Percentiles rank a stretch among this genome's conserved stretches.
Conservation (phyloP, 1,140 invertebrate genomes). For the Caligus rogercresseyi region DNA sequence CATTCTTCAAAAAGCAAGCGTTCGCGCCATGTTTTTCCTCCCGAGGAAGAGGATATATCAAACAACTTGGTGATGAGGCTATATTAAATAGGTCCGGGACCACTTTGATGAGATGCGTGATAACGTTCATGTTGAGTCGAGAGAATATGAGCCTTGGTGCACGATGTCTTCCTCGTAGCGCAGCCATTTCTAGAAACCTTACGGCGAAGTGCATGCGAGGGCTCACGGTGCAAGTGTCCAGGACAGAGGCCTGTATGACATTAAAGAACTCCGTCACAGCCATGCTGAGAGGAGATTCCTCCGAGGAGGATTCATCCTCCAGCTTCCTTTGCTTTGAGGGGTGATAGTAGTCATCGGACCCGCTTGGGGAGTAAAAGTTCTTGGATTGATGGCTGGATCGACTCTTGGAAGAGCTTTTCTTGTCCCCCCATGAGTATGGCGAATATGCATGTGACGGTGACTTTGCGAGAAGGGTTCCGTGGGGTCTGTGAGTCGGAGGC, state of each 20-base stretch:
- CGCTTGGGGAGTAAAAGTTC: neutral
- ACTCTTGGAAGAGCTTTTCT: neutral
- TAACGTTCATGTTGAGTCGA: neutral
- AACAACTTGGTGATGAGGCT: constrained; percentile 1
- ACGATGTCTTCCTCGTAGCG: neutral
- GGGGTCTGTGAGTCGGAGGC: neutral
- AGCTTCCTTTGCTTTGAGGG: neutral
- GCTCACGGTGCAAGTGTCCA: neutral
- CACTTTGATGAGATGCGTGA: constrained; percentile 4
- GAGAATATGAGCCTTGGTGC: constrained; percentile 1
- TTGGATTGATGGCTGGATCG: neutral
- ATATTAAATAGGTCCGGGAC: constrained; percentile 8
- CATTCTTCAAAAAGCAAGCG: constrained; percentile 4
- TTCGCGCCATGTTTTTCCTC: constrained; percentile 16
- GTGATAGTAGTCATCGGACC: neutral
- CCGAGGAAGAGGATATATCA: neutral
- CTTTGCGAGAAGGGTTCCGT: neutral
- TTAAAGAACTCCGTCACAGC: neutral
- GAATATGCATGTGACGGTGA: neutral
- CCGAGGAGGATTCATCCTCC: neutral
- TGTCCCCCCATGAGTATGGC: neutral
- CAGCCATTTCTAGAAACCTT: constrained; percentile 3
- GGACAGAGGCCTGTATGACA: neutral
- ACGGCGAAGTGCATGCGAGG: constrained; percentile 6
- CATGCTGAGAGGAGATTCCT: neutral